Evolutionary conservation across 2,888 invertebrate genomes (phyloP), one percentile per base, ranked within the genome.

Genomic region (Microdon myrmicae): DNA sequence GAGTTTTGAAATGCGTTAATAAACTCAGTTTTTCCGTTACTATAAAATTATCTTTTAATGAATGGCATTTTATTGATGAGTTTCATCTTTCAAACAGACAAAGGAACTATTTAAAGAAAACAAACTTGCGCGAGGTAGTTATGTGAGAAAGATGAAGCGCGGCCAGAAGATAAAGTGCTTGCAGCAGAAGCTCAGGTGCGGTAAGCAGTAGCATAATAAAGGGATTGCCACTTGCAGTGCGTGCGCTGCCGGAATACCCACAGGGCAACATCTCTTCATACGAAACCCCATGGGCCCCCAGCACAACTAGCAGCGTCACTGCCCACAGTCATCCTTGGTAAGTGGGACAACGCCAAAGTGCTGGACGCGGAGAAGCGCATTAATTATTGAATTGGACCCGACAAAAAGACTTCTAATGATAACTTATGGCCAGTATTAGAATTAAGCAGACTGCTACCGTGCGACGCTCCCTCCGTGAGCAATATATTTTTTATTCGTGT

Each of bases 351-450:
- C 61, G 45, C 53, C 47, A 58, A 31, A 53, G 51, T 43, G 58
- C 53, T 53, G 47, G 59, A 59, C 16, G 28, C 53, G 48, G 59
- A 66, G 59, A 66, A 66, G 59, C 54, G 53, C 66, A 66, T 66
- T 66, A 59, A 66, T 66, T 66, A 59, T 66, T 66, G 59, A 66
- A 59, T 66, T 66, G 59, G 66, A 54, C 66, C 66, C 66, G 66
- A 66, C 66, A 66, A 66, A 66, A 66, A 67, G 60, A 55, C 60
- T 60, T 67, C 68, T 69, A 69, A 69, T 69, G 69, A 69, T 69
- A 68, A 69, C 68, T 68, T 69, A 69, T 69, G 67, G 38, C 67
- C 67, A 48, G 59, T 60, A 69, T 67, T 69, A 67, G 68, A 67
- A 67, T 61, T 66, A 60, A 58, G 59, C 53, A 68, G 64, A 66